These are phyloP conservation scores for Gymnogyps californianus DNA, from an alignment of 2,113 vertebrate species.

Conservation along the genomic window DNA sequence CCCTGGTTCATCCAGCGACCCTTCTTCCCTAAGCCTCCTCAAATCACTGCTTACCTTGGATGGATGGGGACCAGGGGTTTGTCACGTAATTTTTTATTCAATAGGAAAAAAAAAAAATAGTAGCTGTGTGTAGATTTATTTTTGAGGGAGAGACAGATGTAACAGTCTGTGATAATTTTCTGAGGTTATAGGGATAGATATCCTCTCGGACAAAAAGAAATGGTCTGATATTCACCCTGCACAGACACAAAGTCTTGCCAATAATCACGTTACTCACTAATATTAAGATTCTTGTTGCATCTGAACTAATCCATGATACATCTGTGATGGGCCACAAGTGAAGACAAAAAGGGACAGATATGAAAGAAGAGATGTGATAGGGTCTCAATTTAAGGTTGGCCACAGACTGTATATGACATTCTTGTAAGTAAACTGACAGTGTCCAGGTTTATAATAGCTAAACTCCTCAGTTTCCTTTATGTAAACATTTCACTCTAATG, in stretches of 20 bases:
- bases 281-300: not conserved
- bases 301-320: not conserved
- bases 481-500: conserved; percentile 71
- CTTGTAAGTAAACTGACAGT: conserved; percentile 65
- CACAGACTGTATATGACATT: conserved; percentile 29
- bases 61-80: not conserved
- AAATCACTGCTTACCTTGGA: not conserved
- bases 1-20: not conserved
- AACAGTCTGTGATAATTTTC: not conserved
- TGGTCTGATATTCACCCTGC: not conserved
- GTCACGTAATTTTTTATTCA: not conserved
- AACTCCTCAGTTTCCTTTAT: conserved; percentile 60
- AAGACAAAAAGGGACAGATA: conserved; percentile 1
- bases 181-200: not conserved
- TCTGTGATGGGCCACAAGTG: not conserved
- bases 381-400: conserved; percentile 1
- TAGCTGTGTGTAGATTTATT: not conserved
- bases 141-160: not conserved
- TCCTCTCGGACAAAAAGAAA: not conserved
- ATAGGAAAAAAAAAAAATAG: not conserved
- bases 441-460: conserved; percentile 70
- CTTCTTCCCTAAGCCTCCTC: not conserved
- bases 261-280: not conserved
- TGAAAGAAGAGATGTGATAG: not conserved
- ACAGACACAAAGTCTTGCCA: not conserved